A percentile compares a stretch with the other conserved stretches of the same genome.
Evolutionary conservation across 2,888 invertebrate genomes (phyloP).

Genomic region (Agrenia bidenticulata): DNA sequence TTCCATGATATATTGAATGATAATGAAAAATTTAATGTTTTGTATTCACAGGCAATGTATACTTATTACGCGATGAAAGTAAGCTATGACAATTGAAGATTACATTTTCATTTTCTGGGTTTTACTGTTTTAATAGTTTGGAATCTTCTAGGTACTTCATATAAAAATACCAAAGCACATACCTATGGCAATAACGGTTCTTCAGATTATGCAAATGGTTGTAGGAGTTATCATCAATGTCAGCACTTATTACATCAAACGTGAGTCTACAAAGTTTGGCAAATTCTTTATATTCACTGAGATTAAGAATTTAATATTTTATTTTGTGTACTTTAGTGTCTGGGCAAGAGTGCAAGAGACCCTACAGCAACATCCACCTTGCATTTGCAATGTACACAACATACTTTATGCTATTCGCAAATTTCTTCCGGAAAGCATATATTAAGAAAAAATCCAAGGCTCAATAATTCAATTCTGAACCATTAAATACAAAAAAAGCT

Average conservation of each 20-base stretch:
- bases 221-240: conserved; percentile 88
- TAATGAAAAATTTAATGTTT: conserved; percentile 60
- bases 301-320: background rate
- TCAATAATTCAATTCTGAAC: conserved; percentile 3
- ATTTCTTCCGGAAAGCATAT: conserved; percentile 67
- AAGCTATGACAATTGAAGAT: background rate
- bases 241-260: conserved; percentile 73
- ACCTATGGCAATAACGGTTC: conserved; percentile 81
- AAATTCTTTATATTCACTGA: background rate
- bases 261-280: conserved; percentile 56
- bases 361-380: conserved; percentile 61
- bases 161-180: conserved; percentile 61
- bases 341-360: conserved; percentile 76
- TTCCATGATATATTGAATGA: background rate
- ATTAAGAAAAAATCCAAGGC: conserved; percentile 61
- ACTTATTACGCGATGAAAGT: conserved; percentile 78
- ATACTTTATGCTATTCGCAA: conserved; percentile 48
- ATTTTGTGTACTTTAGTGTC: conserved; percentile 23
- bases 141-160: conserved; percentile 31
- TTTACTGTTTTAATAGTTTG: too few relatives aligned
- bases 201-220: conserved; percentile 91
- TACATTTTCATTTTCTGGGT: background rate
- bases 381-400: conserved; percentile 40
- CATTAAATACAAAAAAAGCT: too few relatives aligned
- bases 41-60: conserved; percentile 74